Evolutionary conservation across 1,140 invertebrate species (phyloP), one percentile per base, ranked within the genome.

Genomic region (Philotrypesis tridentata): DNA sequence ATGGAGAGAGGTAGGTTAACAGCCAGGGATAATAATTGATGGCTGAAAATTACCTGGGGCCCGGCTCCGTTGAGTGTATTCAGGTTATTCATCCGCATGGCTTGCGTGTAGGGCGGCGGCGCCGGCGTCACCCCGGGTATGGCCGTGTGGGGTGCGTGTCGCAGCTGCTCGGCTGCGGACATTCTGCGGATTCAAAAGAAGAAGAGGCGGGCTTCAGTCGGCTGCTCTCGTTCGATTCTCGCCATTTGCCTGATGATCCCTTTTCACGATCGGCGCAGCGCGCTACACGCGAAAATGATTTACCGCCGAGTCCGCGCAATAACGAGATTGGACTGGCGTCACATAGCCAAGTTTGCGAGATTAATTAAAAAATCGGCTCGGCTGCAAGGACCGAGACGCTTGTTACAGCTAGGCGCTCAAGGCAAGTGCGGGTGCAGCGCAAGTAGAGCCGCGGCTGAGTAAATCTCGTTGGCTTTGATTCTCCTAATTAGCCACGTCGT

Each of bases 51-150:
- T 79, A 92, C 91, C 90, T 93, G 93, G 84, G 93, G 92, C 82
- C 92, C 92, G 76, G 91, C 92, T 55, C 92, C 92, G 88, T 93
- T 93, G 76, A 93, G 86, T 78, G 92, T 88, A 85, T 91, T 92
- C 85, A 90, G 88, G 87, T 88, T 92, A 89, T 90, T 91, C 91
- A 91, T 91, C 83, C 90, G 86, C 91, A 89, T 91, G 78, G 90
- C 91, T 85, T 91, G 90, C 63, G 90, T 94, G 86, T 96, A 96
- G 17, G 94, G 95, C 0, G 96, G 96, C 60, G 95, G 96, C 70
- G 96, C 95, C 25, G 96, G 95, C 43, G 95, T 96, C 2, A 95
- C 94, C 55, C 95, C 94, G 4, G 95, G 95, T 90, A 95, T 95
- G 4, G 95, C 95, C 29, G 95, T 95, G 86, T 95, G 95, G 9